phyloP scores from a whole-genome alignment of 2,113 vertebrate genomes.

The Heterocephalus glaber region DNA sequence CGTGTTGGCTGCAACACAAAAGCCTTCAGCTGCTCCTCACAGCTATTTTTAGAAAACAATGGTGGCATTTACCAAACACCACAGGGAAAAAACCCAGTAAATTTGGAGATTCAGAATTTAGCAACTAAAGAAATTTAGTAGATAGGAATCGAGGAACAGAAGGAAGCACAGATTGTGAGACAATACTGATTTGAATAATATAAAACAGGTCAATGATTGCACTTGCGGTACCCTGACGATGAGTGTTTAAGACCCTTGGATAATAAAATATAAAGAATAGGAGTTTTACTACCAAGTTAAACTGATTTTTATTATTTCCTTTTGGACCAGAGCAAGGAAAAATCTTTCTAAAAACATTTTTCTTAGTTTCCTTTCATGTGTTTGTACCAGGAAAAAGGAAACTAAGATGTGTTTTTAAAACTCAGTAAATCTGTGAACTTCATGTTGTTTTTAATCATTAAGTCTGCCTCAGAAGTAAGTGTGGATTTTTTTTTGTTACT shows the following conservation, averaged over 20 bases:
- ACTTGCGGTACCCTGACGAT: background rate
- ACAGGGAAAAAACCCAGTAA: background rate
- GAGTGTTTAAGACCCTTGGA: constrained; percentile 19
- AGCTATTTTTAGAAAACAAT: constrained; percentile 56
- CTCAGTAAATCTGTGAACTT: background rate
- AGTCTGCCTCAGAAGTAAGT: background rate
- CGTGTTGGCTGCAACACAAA: background rate
- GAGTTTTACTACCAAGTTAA: background rate
- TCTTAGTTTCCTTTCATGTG: background rate
- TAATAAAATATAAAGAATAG: constrained; percentile 23
- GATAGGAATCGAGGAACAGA: background rate
- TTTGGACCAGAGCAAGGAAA: constrained; percentile 10
- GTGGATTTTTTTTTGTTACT: background rate
- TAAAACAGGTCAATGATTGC: background rate
- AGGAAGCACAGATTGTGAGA: background rate
- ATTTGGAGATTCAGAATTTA: constrained; percentile 33
- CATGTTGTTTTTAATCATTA: constrained; percentile 1
- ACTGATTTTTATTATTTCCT: background rate
- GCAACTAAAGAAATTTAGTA: constrained; percentile 13
- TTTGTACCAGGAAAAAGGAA: constrained; percentile 49
- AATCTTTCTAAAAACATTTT: background rate
- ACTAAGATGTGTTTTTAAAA: background rate
- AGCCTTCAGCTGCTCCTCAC: constrained; percentile 5
- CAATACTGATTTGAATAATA: background rate
- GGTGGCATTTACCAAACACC: constrained; percentile 24